phyloP scores from a whole-genome alignment of 2,113 vertebrate species.

The Pollimyrus isidori region DNA sequence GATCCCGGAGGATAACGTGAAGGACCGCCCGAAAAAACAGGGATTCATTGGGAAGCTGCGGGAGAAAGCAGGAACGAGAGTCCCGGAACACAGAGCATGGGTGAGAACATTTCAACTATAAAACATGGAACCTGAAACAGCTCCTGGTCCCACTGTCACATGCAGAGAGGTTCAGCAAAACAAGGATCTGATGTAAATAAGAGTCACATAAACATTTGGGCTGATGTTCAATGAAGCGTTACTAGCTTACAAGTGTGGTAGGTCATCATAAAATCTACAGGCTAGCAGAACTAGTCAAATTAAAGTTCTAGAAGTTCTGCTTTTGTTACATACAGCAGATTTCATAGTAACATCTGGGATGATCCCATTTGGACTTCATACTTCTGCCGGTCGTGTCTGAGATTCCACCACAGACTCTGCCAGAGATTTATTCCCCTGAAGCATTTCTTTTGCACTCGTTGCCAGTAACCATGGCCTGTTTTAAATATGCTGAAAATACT shows the following conservation, averaged over 20 bases:
- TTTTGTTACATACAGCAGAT: conserved; percentile 4
- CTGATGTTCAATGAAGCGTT: not conserved
- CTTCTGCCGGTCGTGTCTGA: conserved; percentile 33
- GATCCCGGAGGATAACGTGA: conserved; percentile 87
- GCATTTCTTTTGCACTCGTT: conserved; percentile 29
- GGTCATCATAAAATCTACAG: not conserved
- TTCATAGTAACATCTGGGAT: conserved; percentile 19
- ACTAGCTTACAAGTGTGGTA: not conserved
- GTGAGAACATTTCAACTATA: not conserved
- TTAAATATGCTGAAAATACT: conserved; percentile 21
- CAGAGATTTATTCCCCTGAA: conserved; percentile 35
- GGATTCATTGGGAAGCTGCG: conserved; percentile 85
- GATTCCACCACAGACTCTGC: conserved; percentile 23
- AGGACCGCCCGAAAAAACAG: conserved; percentile 93
- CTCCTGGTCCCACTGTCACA: not conserved
- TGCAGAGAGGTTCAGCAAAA: not conserved
- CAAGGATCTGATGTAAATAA: not conserved
- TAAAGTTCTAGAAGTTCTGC: not conserved
- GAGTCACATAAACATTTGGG: not conserved
- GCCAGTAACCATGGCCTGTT: conserved; percentile 42
- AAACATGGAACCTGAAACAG: conserved; percentile 5
- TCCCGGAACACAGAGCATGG: not conserved
- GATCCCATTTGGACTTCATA: conserved; percentile 23
- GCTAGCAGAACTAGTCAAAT: not conserved
- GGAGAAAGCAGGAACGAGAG: conserved; percentile 33